phyloP scores from a whole-genome alignment of 2,888 invertebrate species.

The Prenolepis imparis region DNA sequence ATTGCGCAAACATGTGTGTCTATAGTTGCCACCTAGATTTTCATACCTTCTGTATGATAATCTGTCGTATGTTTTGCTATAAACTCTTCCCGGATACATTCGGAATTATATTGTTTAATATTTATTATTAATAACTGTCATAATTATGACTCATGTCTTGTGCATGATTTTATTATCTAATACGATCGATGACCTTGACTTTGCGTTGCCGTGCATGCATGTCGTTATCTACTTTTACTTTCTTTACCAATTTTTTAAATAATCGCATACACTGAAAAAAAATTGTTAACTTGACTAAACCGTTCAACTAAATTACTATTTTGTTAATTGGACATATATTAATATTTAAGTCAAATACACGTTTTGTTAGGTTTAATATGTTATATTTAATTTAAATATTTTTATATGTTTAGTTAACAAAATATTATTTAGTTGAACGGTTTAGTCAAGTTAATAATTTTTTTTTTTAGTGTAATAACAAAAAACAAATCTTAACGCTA shows the following conservation, averaged over 20 bases:
- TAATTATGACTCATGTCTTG: slow-evolving; percentile 3
- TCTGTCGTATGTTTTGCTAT: background rate
- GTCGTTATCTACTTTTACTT: background rate
- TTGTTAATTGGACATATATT: too few species aligned
- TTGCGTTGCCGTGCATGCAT: background rate
- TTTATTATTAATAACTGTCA: slow-evolving; percentile 1
- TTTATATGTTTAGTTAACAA: too few species aligned
- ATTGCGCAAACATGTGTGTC: slow-evolving; percentile 2
- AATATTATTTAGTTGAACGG: too few species aligned
- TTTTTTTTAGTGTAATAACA: too few species aligned
- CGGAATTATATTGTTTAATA: slow-evolving; percentile 1
- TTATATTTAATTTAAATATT: too few species aligned
- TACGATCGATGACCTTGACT: slow-evolving; percentile 9
- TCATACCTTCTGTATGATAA: background rate
- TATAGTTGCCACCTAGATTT: background rate
- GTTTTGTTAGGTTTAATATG: too few species aligned
- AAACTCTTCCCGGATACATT: background rate
- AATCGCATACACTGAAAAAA: too few species aligned
- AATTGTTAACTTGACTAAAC: too few species aligned
- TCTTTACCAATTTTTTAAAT: slow-evolving; percentile 1
- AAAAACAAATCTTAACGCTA: background rate
- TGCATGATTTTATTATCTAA: slow-evolving; percentile 8
- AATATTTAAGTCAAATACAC: too few species aligned
- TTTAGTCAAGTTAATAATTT: too few species aligned
- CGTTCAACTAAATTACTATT: too few species aligned